phyloP scores from a whole-genome alignment of 2,888 invertebrate species.

The Watsonalla binaria region DNA sequence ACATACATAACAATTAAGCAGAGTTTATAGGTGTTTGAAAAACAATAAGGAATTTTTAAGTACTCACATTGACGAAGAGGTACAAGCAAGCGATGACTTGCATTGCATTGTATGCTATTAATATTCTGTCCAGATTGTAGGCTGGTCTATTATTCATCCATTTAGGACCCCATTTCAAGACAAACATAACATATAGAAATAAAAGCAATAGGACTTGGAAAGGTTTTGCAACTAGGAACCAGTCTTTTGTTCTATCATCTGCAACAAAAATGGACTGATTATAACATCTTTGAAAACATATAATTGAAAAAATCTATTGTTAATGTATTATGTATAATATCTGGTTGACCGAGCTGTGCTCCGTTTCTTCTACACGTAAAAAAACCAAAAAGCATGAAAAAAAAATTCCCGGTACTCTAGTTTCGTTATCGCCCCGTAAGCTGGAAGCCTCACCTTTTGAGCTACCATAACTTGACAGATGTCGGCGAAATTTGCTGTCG shows the following conservation, averaged over 20 bases:
- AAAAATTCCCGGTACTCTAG: too few species aligned
- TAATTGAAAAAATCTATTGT: too few species aligned
- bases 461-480: too few species aligned
- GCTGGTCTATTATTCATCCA: slow-evolving; percentile 83
- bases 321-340: too few species aligned
- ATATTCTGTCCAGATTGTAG: slow-evolving; percentile 80
- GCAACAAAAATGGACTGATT: slow-evolving; percentile 24
- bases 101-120: slow-evolving; percentile 82
- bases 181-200: slow-evolving; percentile 82
- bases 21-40: too few species aligned
- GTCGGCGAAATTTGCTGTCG: too few species aligned
- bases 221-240: slow-evolving; percentile 83
- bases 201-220: slow-evolving; percentile 78
- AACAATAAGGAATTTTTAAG: background rate
- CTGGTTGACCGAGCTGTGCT: too few species aligned
- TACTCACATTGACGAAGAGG: slow-evolving; percentile 74
- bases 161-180: slow-evolving; percentile 84
- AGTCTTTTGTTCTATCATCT: slow-evolving; percentile 82
- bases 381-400: too few species aligned
- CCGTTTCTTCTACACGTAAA: too few species aligned
- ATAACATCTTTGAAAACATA: background rate
- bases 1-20: too few species aligned
- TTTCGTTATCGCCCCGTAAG: too few species aligned
- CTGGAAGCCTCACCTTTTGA: too few species aligned
- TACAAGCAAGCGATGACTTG: slow-evolving; percentile 81